Evolutionary conservation across 1,140 invertebrate genomes (phyloP), one percentile per base, ranked within the genome.

Genomic region (Drosophila pandora): DNA sequence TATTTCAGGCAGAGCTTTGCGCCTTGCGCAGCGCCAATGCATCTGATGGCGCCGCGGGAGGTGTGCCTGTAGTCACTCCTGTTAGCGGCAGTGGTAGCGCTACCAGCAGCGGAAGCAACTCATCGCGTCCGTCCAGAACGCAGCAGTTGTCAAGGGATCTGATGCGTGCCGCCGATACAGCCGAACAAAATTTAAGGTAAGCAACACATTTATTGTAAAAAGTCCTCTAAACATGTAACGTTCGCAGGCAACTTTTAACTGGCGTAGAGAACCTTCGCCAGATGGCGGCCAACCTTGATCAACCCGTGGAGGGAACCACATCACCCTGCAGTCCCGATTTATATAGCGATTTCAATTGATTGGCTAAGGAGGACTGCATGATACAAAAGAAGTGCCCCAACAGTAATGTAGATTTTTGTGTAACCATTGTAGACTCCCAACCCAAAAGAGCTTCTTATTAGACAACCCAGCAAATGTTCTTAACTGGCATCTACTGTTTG

Each of bases 211-310:
- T 23, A 2, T 1, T 2, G 6, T 2, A 17, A 12, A 48, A 22
- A 8, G 23, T 17, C 6, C 6, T 1, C 7, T 3, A 10, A 2
- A 17, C 6, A 10, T 43, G 2, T 7, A 3, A 7, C 8, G 23
- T 23, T 45, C 17, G 34, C 70, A 95, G 94, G 73, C 94, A 95
- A 93, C 72, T 95, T 34, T 92, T 95, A 78, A 93, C 92, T 39
- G 95, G 95, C 30, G 94, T 95, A 22, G 94, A 94, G 67, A 95
- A 95, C 92, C 90, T 95, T 39, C 92, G 94, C 70, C 92, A 94
- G 62, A 93, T 95, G 77, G 90, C 90, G 2, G 83, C 90, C 9
- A 85, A 76, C 52, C 62, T 91, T 17, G 90, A 90, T 17, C 87
- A 73, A 53, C 73, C 74, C 45, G 57, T 54, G 10, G 69, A 49